Conservation (phyloP, 2,888 invertebrate species). For the Drosophila paramelanica region DNA sequence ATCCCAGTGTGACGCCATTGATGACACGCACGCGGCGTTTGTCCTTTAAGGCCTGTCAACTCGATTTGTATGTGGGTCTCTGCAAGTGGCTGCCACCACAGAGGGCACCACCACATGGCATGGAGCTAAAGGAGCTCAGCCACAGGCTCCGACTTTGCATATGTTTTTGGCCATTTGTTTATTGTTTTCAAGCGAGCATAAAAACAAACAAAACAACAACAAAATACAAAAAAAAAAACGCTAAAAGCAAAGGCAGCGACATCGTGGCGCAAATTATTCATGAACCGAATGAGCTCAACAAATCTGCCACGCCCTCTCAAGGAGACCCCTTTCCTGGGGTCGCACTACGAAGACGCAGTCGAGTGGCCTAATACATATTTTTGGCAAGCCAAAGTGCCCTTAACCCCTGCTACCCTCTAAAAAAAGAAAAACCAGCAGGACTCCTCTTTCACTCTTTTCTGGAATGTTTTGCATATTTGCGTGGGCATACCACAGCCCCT, state of each 20-base stretch:
- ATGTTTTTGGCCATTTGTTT: slow-evolving; percentile 79
- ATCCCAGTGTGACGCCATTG: slow-evolving; percentile 68
- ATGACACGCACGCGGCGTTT: slow-evolving; percentile 63
- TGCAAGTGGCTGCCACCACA: slow-evolving; percentile 29
- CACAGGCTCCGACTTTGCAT: slow-evolving; percentile 55
- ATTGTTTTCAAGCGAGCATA: slow-evolving; percentile 59
- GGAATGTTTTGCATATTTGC: slow-evolving; percentile 72
- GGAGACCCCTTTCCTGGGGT: slow-evolving; percentile 17
- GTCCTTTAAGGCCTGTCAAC: slow-evolving; percentile 60
- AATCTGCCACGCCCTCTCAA: slow-evolving; percentile 51
- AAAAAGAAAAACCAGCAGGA: slow-evolving; percentile 15
- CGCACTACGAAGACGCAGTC: slow-evolving; percentile 47
- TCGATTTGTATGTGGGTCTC: slow-evolving; percentile 62
- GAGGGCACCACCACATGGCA: slow-evolving; percentile 1
- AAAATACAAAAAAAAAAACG: background rate
- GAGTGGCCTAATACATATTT: slow-evolving; percentile 79
- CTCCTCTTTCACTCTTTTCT: slow-evolving; percentile 35
- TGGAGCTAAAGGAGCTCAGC: background rate
- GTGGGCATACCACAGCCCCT: slow-evolving; percentile 14
- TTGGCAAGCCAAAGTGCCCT: slow-evolving; percentile 67
- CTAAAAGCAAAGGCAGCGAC: slow-evolving; percentile 58
- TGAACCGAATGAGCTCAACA: slow-evolving; percentile 78
- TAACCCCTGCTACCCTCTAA: slow-evolving; percentile 34
- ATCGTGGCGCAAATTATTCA: slow-evolving; percentile 77
- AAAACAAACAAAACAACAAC: slow-evolving; percentile 6